Evolutionary conservation across 1,140 invertebrate species (phyloP), one percentile per base, ranked within the genome.

Genomic region (Scaptomyza montana): DNA sequence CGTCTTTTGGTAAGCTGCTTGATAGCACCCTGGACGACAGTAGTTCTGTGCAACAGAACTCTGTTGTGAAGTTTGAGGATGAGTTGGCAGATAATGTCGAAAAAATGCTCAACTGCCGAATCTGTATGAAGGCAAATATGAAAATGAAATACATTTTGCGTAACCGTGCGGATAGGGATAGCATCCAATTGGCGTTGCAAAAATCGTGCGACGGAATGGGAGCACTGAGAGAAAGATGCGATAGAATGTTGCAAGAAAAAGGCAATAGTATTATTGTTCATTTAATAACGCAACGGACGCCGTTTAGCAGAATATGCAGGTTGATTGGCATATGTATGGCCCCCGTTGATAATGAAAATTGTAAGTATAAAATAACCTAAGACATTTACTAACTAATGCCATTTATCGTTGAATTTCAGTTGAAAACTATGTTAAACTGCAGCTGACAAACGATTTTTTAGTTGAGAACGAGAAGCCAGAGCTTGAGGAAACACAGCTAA

Each of bases 131-230:
- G 5, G n/a, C 9, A 10, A 51, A 16, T 16, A 16, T 62, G n/a
- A n/a, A 1, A 30, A 12, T 62, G 5, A 19, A 51, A 12, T 19
- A 28, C 2, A 13, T 62, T 33, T 1, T 51, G 28, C 30, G n/a
- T n/a, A 33, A 53, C 16, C 9, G 50, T 33, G 50, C n/a, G 8
- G 50, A 53, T 16, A 53, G 28, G n/a, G 50, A 28, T 2, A 90
- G 95, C 45, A 70, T 80, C 13, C 95, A 95, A 75, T 66, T 93
- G 7, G 91, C 93, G 0, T 93, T 97, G 2, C 93, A 94, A 57
- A 93, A 93, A 61, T 93, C 95, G 1, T 97, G 97, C 85, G 89
- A 93, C 12, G 92, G 93, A 65, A 74, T 97, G 43, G 28, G 28
- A 96, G 96, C 12, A 66, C 87, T 16, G 91, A 16, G 93, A 3